A percentile compares a stretch with the other conserved stretches of the same genome.
Conservation (phyloP, 2,888 invertebrate genomes). For the Fragum sueziense region DNA sequence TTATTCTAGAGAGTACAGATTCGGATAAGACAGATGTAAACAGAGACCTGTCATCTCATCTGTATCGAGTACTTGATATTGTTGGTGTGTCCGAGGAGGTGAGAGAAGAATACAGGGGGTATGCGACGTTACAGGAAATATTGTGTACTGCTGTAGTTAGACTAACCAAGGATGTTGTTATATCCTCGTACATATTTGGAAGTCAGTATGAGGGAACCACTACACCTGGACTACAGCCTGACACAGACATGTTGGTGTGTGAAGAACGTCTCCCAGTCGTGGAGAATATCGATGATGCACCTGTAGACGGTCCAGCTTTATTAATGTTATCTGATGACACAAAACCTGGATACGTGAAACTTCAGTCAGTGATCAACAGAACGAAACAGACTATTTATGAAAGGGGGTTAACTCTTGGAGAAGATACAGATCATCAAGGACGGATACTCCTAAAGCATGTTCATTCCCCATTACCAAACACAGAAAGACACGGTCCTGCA, state of each 20-base stretch:
- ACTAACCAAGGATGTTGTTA: neutral
- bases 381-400: neutral
- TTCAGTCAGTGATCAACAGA: neutral
- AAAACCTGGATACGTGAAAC: neutral
- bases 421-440: too few relatives aligned
- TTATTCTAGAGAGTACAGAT: too few relatives aligned
- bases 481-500: too few relatives aligned
- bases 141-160: too few relatives aligned
- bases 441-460: too few relatives aligned
- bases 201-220: neutral
- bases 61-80: neutral
- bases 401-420: too few relatives aligned
- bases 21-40: too few relatives aligned
- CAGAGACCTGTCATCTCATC: neutral
- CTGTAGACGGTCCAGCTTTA: neutral
- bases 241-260: neutral
- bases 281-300: slow-evolving; percentile 3
- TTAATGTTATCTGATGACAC: neutral
- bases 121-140: neutral
- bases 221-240: neutral
- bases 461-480: too few relatives aligned
- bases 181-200: neutral
- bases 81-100: neutral
- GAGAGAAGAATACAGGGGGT: neutral
- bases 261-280: neutral